Evolutionary conservation across 2,797 vertebrate genomes (phyloP).

Genomic region (Lepus oiostolus): DNA sequence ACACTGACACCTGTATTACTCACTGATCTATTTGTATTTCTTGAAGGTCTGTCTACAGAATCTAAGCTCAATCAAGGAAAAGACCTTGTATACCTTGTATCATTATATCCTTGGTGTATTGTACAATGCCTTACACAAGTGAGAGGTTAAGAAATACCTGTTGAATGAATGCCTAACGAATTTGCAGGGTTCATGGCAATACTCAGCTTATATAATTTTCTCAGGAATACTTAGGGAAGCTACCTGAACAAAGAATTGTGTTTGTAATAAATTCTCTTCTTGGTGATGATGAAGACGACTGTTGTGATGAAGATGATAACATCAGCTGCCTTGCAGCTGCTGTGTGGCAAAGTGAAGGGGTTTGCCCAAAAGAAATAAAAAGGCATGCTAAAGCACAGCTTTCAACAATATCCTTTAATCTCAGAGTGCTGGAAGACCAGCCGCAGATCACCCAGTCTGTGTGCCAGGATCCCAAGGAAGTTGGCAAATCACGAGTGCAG

Average conservation of each 20-base stretch:
- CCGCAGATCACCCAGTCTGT: background rate
- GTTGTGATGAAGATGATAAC: background rate
- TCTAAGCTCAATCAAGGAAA: background rate
- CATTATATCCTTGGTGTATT: no score
- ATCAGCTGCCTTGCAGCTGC: background rate
- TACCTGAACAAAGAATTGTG: background rate
- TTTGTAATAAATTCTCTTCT: constrained; percentile 22
- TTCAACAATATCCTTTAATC: background rate
- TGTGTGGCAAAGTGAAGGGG: background rate
- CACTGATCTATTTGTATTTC: background rate
- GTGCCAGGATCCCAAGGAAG: background rate
- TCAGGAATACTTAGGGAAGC: background rate
- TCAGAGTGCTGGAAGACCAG: background rate
- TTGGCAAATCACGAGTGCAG: background rate
- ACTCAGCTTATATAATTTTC: background rate
- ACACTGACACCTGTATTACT: background rate
- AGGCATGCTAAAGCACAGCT: background rate
- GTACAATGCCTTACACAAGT: accelerated
- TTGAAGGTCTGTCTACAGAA: background rate
- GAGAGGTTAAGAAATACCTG: background rate
- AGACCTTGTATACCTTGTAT: background rate
- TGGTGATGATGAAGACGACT: background rate
- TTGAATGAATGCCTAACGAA: background rate
- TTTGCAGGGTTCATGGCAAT: background rate
- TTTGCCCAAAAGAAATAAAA: background rate